A percentile compares a stretch with the other conserved stretches of the same genome.
phyloP scores from a whole-genome alignment of 1,140 invertebrate genomes.

The Magallana angulata region DNA sequence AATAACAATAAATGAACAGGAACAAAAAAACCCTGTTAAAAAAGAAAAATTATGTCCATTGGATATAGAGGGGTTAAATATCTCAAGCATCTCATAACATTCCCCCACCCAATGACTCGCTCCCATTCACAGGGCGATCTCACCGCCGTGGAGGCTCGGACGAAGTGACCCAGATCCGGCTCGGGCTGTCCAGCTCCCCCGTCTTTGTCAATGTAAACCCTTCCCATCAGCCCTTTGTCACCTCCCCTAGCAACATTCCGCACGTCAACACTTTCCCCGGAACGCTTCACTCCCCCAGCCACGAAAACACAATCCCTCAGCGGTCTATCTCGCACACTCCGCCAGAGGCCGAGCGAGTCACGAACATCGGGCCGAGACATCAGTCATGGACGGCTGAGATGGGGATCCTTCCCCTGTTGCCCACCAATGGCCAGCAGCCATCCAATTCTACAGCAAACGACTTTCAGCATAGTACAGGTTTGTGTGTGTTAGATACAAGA shows the following conservation, averaged over 20 bases:
- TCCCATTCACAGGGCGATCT: conserved; percentile 62
- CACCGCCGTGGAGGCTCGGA: conserved; percentile 74
- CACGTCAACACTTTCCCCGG: conserved; percentile 73
- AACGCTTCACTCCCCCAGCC: conserved; percentile 54
- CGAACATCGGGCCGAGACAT: conserved; percentile 39
- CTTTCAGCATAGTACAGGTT: conserved; percentile 28
- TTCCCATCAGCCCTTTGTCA: conserved; percentile 41
- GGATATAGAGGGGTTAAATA: not conserved
- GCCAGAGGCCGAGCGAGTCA: conserved; percentile 52
- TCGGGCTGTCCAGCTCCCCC: conserved; percentile 51
- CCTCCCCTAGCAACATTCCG: conserved; percentile 59
- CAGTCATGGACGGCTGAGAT: conserved; percentile 62
- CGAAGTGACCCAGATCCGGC: conserved; percentile 61
- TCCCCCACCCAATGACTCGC: not conserved
- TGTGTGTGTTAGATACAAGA: not conserved
- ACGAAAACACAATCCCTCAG: conserved; percentile 58
- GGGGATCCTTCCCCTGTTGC: conserved; percentile 43
- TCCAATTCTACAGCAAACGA: not conserved
- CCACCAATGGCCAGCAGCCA: conserved; percentile 1
- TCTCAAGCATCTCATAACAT: not conserved
- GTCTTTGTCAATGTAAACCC: conserved; percentile 56
- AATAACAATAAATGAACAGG: too few relatives aligned
- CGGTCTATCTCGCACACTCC: conserved; percentile 73
- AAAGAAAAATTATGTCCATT: too few relatives aligned
- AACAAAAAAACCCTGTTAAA: too few relatives aligned